Evolutionary conservation across 2,888 invertebrate genomes (phyloP), one percentile per base, ranked within the genome.

Genomic region (Sipha maydis): DNA sequence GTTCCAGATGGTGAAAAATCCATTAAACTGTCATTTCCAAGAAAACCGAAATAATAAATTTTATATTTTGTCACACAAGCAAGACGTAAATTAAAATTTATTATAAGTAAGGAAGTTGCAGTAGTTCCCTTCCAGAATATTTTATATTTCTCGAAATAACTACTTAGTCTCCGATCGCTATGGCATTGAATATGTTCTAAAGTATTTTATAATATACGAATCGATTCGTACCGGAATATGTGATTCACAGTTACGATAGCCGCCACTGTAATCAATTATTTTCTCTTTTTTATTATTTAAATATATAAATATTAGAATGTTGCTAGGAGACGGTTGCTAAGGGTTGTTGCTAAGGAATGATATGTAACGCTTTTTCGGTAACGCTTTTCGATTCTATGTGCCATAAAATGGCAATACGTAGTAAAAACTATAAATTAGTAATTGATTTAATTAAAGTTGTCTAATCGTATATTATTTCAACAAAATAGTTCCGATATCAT

Each of bases 1-100:
- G 73, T 4, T 38, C n/a, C 38, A 56, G 83, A 83, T 56, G 73
- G 34, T 34, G 34, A 56, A 25, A 69, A 38, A 75, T 75, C 83
- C 83, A 83, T 83, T 83, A 83, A 83, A 38, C 83, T 75, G 83
- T 56, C 54, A 9, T 83, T 83, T 56, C 73, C 54, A 17, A 19
- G n/a, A 54, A n/a, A 75, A 83, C 38, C 34, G 14, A 56, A 75
- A 83, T n/a, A 56, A 75, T 83, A 83, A 83, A 83, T 83, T 75
- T 56, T 75, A 75, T n/a, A 75, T n/a, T 73, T 56, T 83, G 83
- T 83, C 75, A 83, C 54, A 11, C 56, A 34, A 21, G 61, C 56
- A 34, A 38, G 56, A 83, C 73, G 56, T 56, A 34, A 73, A 75
- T 75, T 73, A 75, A n/a, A 25, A 75, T 83, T 75, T 56, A 73